These are phyloP conservation scores for Loriculus beryllinus DNA, from an alignment of 2,797 vertebrate species.

Conservation along the genomic window DNA sequence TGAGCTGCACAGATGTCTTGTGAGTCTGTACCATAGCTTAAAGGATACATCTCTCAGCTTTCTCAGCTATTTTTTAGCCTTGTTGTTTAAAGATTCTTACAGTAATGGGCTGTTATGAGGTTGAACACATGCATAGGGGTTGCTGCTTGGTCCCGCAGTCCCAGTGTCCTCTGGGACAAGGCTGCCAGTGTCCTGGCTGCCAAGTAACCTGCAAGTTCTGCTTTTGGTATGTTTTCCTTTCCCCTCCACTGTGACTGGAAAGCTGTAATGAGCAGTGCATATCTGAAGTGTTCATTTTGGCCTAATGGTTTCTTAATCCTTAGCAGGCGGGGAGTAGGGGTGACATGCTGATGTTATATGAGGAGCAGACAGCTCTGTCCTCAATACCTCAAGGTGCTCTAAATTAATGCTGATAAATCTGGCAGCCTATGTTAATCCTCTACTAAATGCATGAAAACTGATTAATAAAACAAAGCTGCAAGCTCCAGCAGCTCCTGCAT, in stretches of 20 bases:
- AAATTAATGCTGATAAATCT: constrained; percentile 51
- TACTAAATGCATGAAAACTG: constrained; percentile 40
- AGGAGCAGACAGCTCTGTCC: constrained; percentile 35
- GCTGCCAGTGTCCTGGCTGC: too few relatives aligned
- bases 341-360: not conserved
- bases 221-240: not conserved
- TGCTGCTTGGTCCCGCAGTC: not conserved
- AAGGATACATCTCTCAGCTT: not conserved
- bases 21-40: not conserved
- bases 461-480: constrained; percentile 64
- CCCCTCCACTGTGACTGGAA: not conserved
- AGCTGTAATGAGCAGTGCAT: not conserved
- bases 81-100: not conserved
- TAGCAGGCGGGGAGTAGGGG: not conserved
- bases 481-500: not conserved
- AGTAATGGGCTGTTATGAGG: not conserved
- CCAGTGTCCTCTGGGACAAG: not conserved
- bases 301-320: constrained; percentile 10
- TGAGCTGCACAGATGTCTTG: rapidly evolving
- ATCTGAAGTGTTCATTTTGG: not conserved
- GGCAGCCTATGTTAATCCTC: constrained; percentile 43
- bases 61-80: not conserved
- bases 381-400: constrained; percentile 40
- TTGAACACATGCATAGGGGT: rapidly evolving
- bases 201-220: not conserved